These are phyloP conservation scores for Tipula helvola DNA, from an alignment of 2,888 invertebrate genomes.

Conservation along the genomic window DNA sequence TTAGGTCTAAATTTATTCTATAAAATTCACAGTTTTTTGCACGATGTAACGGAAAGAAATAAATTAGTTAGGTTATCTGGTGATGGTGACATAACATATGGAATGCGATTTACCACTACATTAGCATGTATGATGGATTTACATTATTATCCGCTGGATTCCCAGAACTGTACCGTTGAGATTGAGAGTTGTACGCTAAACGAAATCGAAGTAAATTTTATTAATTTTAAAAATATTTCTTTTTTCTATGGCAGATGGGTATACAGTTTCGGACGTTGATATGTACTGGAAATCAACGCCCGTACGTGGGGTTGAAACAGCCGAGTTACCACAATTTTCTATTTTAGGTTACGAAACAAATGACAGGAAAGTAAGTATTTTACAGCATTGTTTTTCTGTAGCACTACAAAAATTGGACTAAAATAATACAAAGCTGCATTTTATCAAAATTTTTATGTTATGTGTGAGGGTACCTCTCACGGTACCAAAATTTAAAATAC, in stretches of 20 bases:
- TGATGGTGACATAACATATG: conserved; percentile 92
- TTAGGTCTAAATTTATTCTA: neutral
- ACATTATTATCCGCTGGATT: conserved; percentile 95
- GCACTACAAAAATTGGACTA: neutral
- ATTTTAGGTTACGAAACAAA: conserved; percentile 91
- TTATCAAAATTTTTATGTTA: neutral
- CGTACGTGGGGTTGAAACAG: conserved; percentile 87
- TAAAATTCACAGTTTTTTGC: conserved; percentile 65
- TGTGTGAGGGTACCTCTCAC: too few relatives aligned
- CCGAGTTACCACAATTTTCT: conserved; percentile 92
- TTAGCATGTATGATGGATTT: conserved; percentile 99
- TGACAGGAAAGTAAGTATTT: conserved; percentile 55
- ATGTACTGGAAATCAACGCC: conserved; percentile 96
- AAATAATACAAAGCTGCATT: neutral
- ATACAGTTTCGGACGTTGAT: conserved; percentile 90
- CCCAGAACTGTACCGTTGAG: conserved; percentile 98
- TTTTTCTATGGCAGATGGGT: conserved; percentile 61
- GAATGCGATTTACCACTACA: conserved; percentile 98
- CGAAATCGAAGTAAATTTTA: conserved; percentile 29
- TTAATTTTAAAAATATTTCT: neutral
- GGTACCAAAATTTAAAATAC: neutral
- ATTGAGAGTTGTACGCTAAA: conserved; percentile 93
- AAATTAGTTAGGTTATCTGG: conserved; percentile 86
- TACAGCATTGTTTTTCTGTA: neutral
- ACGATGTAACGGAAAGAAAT: conserved; percentile 97